Base-by-base conservation (phyloP, 2,888 invertebrate genomes). In the Leptothorax acervorum region DNA sequence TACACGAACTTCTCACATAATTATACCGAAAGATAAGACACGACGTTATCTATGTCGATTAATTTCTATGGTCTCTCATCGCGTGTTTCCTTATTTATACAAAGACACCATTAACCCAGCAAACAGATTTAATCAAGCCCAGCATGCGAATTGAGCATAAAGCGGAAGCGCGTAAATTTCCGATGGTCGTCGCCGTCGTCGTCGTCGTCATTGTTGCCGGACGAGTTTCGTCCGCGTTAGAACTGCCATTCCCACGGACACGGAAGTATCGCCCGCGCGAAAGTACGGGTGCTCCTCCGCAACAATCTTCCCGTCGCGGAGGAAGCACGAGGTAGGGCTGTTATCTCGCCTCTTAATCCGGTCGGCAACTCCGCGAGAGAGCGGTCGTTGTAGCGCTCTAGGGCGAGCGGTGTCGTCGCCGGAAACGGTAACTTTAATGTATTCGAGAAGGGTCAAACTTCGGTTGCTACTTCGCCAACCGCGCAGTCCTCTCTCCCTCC, bases 391-490 rank as follows among this genome's bases (percentile, higher is more conserved):
- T 83, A 82, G 28, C 79, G 84, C 66, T 71, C 83, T 12, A 53
- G 62, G 78, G 66, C 73, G 88, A 12, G 51, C 45, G 42, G 76
- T 84, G 85, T 84, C 85, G 85, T 85, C 83, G 86, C 45, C 55
- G 62, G 81, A 74, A 78, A 81, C 35, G 63, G 75, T 68, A 88
- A 90, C 84, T 90, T 89, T 90, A 90, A 90, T 90, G 90, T 86
- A 90, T 90, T 89, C 87, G 89, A 90, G 90, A 90, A 89, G 86
- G 90, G 89, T 88, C 89, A 87, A 90, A 90, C 89, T 90, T 90
- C 76, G 85, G 55, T 83, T 81, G 73, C 87, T 88, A 90, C 90
- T 90, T 90, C 84, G 75, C 82, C 73, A 85, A 90, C 87, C 90
- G 87, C 90, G n/a, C 51, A 12, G 81, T 70, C 85, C 85, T 48